These are phyloP conservation scores for Phytoseiulus persimilis DNA, from an alignment of 2,888 invertebrate species.

Conservation along the genomic window DNA sequence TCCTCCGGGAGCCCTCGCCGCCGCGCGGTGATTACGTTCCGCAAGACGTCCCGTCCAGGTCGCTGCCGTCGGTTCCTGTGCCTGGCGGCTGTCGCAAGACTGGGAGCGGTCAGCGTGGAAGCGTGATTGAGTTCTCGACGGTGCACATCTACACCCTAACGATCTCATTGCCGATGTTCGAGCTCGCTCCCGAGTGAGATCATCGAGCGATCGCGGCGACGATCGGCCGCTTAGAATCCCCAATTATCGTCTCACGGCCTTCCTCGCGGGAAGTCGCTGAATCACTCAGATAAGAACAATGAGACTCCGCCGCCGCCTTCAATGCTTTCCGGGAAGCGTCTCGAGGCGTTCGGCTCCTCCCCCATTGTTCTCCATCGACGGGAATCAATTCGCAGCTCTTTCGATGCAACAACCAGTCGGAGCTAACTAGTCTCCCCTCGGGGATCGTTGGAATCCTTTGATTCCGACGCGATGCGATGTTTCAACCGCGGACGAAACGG, in stretches of 20 bases:
- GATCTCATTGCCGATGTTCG: not conserved
- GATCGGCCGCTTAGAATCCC: not conserved
- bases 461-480: too few relatives aligned
- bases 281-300: not conserved
- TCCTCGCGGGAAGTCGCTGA: not conserved
- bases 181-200: not conserved
- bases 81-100: not conserved
- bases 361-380: too few relatives aligned
- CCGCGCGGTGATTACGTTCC: not conserved
- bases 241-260: not conserved
- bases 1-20: not conserved
- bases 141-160: not conserved
- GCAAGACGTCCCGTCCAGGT: not conserved
- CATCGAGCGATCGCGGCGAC: not conserved
- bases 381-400: too few relatives aligned
- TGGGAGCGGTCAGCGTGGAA: not conserved
- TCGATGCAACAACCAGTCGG: too few relatives aligned
- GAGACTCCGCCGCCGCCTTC: not conserved
- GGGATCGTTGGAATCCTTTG: too few relatives aligned
- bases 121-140: not conserved
- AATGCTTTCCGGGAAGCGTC: too few relatives aligned
- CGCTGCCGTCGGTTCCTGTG: not conserved
- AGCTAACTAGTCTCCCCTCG: too few relatives aligned
- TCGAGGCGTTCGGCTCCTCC: too few relatives aligned
- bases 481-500: too few relatives aligned